Evolutionary conservation across 2,113 vertebrate species (phyloP).

Genomic region (Oreamnos americanus): DNA sequence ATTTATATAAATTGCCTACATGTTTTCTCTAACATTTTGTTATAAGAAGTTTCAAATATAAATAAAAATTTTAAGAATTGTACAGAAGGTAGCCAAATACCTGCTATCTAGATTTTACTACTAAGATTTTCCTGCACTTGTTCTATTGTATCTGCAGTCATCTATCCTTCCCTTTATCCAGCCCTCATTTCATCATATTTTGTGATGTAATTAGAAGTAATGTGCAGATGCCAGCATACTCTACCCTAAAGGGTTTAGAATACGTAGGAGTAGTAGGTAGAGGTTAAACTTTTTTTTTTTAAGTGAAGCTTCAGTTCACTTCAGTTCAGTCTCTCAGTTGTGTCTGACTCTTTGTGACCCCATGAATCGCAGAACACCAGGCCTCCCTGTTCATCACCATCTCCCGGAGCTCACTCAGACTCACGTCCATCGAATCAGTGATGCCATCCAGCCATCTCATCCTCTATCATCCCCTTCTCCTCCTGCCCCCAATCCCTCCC

Average conservation of each 20-base stretch:
- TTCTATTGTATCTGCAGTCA: background rate
- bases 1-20: background rate
- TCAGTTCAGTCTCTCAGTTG: too few relatives aligned
- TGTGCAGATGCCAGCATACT: background rate
- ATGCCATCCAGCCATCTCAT: too few relatives aligned
- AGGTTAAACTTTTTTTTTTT: background rate
- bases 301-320: background rate
- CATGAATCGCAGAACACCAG: too few relatives aligned
- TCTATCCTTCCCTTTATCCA: background rate
- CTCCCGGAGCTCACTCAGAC: too few relatives aligned
- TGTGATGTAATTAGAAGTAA: background rate
- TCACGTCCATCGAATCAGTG: too few relatives aligned
- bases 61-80: background rate
- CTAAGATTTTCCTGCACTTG: background rate
- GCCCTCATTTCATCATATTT: background rate
- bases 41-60: background rate
- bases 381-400: too few relatives aligned
- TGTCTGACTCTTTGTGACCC: accelerated
- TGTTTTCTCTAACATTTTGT: background rate
- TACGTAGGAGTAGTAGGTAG: background rate
- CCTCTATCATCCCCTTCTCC: too few relatives aligned
- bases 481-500: too few relatives aligned
- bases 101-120: background rate
- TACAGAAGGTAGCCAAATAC: background rate
- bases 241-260: background rate